Percentiles rank a stretch among this genome's conserved stretches.
Evolutionary conservation across 2,797 vertebrate species (phyloP).

Genomic region (Oreonectes daqikongensis): DNA sequence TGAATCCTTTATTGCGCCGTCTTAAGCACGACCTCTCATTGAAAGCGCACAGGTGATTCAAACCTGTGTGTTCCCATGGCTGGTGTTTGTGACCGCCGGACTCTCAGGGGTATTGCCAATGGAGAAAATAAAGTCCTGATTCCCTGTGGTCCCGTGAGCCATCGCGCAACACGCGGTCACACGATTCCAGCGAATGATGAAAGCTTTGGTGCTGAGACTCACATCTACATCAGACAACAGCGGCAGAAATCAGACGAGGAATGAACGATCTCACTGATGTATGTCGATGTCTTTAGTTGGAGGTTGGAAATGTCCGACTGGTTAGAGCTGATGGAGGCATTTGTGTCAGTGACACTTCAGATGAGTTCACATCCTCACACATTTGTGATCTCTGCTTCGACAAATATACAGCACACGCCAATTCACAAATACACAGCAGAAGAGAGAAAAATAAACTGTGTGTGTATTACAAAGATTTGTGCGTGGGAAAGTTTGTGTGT

Average conservation of each 20-base stretch:
- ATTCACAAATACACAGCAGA: slow-evolving; percentile 85
- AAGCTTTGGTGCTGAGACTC: background rate
- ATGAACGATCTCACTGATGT: slow-evolving; percentile 57
- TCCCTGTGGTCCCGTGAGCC: background rate
- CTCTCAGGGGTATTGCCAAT: slow-evolving; percentile 19
- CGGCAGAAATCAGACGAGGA: slow-evolving; percentile 45
- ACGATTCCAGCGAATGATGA: slow-evolving; percentile 8
- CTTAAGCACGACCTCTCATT: slow-evolving; percentile 18
- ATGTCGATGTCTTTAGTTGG: slow-evolving; percentile 60
- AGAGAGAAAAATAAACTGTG: slow-evolving; percentile 65
- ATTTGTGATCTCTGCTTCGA: too few species aligned
- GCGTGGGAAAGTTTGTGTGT: slow-evolving; percentile 46
- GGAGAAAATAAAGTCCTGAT: slow-evolving; percentile 1
- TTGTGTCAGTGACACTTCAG: slow-evolving; percentile 72
- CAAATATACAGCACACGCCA: slow-evolving; percentile 81
- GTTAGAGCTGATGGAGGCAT: slow-evolving; percentile 67
- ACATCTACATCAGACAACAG: slow-evolving; percentile 1
- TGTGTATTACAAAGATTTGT: slow-evolving; percentile 33
- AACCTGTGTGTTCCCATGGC: slow-evolving; percentile 22
- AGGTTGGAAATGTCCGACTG: slow-evolving; percentile 75
- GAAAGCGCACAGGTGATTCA: slow-evolving; percentile 28
- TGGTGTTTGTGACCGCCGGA: slow-evolving; percentile 34
- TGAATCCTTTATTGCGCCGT: slow-evolving; percentile 63
- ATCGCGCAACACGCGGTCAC: background rate
- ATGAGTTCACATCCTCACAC: slow-evolving; percentile 61